Evolutionary conservation across 2,888 invertebrate genomes (phyloP), one percentile per base, ranked within the genome.

Genomic region (Lasioglossum lativentre): DNA sequence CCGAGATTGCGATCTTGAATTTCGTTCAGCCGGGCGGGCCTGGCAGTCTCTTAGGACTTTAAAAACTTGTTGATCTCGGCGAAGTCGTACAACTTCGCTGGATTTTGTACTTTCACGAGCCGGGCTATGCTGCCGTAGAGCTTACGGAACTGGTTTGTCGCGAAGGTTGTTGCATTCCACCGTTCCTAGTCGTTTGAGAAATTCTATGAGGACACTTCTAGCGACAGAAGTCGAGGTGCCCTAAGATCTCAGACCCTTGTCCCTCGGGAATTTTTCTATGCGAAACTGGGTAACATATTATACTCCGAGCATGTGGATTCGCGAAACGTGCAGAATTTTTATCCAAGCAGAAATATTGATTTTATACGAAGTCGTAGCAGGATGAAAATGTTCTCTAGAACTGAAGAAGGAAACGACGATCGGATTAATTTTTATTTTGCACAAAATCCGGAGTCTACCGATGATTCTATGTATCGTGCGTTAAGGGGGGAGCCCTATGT

Each of bases 1-100:
- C 59, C 75, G 2, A 63, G 75, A 75, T 75, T 75, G 40, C 34
- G 30, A 75, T 56, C 75, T 40, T 40, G 59, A 63, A 63, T 63
- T 63, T 59, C 75, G 59, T 75, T 34, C 59, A 42, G 68, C 23
- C 8, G 66, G 12, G 34, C 40, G 30, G 30, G 40, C 27, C 40
- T 42, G 30, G 40, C 27, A 40, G 75, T 40, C 59, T 23, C 63
- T 34, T 30, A 38, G 59, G 59, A 75, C 75, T 63, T 40, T 59
- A 40, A 75, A 63, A 63, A 75, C 75, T 75, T 75, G 75, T 75
- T 75, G 75, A 75, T 75, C 75, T 63, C 38, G 42, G 40, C 75
- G 38, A 59, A 75, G 75, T 75, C 40, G 56, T 59, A 30, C 5
- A 42, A 63, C 63, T 63, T 75, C 63, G 40, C n/a, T 34, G 75